Evolutionary conservation across 2,113 vertebrate species (phyloP).

Genomic region (Perca schrenkii): DNA sequence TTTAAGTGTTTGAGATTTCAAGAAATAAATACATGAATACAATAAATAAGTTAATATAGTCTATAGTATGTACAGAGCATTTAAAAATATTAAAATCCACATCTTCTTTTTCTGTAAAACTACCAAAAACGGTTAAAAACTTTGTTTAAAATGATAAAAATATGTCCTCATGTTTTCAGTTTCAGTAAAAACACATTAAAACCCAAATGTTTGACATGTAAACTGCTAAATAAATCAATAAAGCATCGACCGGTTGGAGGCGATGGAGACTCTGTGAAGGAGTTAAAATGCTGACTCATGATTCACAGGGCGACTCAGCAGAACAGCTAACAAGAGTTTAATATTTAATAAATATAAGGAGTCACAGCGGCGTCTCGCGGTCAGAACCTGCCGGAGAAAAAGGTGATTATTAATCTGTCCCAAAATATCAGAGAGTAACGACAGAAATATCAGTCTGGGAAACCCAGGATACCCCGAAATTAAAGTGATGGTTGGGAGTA

Average conservation of each 20-base stretch:
- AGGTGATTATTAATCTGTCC: too few relatives aligned
- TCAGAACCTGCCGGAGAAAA: background rate
- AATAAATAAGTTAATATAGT: background rate
- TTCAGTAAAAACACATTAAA: background rate
- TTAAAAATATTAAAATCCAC: background rate
- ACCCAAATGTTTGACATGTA: background rate
- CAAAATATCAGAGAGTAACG: too few relatives aligned
- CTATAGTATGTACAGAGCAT: too few relatives aligned
- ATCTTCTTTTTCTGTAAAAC: background rate
- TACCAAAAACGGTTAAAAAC: background rate
- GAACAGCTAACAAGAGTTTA: too few relatives aligned
- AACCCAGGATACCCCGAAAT: too few relatives aligned
- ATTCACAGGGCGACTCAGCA: background rate
- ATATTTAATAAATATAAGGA: too few relatives aligned
- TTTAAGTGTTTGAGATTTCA: background rate
- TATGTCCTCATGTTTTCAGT: background rate
- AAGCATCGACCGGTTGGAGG: background rate
- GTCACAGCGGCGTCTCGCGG: background rate
- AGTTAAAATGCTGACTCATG: conserved; percentile 15
- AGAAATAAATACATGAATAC: conserved; percentile 1
- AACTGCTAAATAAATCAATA: conserved; percentile 35
- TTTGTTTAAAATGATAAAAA: background rate
- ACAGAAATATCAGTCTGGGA: too few relatives aligned
- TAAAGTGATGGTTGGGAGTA: too few relatives aligned
- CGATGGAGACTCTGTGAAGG: background rate